Evolutionary conservation across 2,113 vertebrate species (phyloP).

Genomic region (Dolichallabes microphthalmus): DNA sequence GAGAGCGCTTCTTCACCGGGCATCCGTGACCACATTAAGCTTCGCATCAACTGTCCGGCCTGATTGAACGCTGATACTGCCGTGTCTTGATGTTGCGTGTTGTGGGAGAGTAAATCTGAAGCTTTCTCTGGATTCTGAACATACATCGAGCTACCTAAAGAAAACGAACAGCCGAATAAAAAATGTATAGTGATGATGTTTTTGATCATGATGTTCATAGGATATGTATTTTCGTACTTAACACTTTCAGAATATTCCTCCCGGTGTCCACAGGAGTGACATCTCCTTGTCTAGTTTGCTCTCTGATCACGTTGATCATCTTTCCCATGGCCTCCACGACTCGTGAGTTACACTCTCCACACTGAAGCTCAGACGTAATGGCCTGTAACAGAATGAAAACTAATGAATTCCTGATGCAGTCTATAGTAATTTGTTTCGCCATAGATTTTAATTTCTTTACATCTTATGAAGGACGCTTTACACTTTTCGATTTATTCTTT

Average conservation of each 20-base stretch:
- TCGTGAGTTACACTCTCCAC: slow-evolving; percentile 56
- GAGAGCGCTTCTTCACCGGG: slow-evolving; percentile 58
- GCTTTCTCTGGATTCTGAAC: slow-evolving; percentile 37
- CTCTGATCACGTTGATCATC: slow-evolving; percentile 71
- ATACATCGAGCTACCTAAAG: slow-evolving; percentile 66
- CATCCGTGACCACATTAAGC: slow-evolving; percentile 62
- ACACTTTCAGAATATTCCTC: slow-evolving; percentile 68
- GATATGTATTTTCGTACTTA: slow-evolving; percentile 63
- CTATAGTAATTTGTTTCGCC: background rate
- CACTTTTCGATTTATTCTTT: background rate
- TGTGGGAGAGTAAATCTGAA: background rate
- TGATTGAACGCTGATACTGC: slow-evolving; percentile 61
- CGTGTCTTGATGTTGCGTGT: background rate
- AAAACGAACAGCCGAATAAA: background rate
- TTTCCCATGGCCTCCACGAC: slow-evolving; percentile 64
- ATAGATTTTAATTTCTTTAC: background rate
- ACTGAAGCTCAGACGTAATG: slow-evolving; percentile 60
- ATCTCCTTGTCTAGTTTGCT: slow-evolving; percentile 55
- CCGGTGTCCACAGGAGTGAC: slow-evolving; percentile 59
- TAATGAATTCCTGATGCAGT: background rate
- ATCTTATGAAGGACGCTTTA: background rate
- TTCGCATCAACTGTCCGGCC: slow-evolving; percentile 63
- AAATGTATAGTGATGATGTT: too few relatives aligned
- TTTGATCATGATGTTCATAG: background rate
- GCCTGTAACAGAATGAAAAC: slow-evolving; percentile 57